These are phyloP conservation scores for Sepioteuthis lessoniana DNA, from an alignment of 2,888 invertebrate species.

Conservation along the genomic window DNA sequence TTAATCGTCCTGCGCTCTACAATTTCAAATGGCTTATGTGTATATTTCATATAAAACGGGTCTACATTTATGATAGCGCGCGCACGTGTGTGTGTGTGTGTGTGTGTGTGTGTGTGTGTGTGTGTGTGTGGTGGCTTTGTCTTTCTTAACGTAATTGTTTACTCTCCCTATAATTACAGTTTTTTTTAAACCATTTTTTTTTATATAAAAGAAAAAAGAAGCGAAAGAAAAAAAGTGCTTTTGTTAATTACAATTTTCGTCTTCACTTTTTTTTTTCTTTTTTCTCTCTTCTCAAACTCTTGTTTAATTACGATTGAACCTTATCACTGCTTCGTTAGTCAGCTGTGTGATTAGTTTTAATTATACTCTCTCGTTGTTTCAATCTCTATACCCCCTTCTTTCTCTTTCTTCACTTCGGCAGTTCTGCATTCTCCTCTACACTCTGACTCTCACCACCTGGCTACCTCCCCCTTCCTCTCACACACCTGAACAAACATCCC, in stretches of 20 bases:
- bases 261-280: neutral
- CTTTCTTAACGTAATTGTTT: neutral
- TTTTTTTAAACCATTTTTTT: neutral
- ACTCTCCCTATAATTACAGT: neutral
- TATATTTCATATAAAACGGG: no score
- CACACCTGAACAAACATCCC: conserved; percentile 33
- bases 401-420: no score
- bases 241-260: neutral
- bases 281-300: no score
- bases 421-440: neutral
- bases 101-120: no score
- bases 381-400: neutral
- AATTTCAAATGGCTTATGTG: neutral
- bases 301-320: neutral
- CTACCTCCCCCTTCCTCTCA: neutral
- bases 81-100: no score
- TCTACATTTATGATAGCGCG: no score
- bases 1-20: no score
- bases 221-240: neutral
- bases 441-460: neutral
- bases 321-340: neutral
- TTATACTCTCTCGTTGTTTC: neutral
- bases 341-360: conserved; percentile 20
- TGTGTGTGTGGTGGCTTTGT: no score
- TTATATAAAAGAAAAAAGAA: neutral